Evolutionary conservation across 2,888 invertebrate genomes (phyloP), one percentile per base, ranked within the genome.

Genomic region (Macropis europaea): DNA sequence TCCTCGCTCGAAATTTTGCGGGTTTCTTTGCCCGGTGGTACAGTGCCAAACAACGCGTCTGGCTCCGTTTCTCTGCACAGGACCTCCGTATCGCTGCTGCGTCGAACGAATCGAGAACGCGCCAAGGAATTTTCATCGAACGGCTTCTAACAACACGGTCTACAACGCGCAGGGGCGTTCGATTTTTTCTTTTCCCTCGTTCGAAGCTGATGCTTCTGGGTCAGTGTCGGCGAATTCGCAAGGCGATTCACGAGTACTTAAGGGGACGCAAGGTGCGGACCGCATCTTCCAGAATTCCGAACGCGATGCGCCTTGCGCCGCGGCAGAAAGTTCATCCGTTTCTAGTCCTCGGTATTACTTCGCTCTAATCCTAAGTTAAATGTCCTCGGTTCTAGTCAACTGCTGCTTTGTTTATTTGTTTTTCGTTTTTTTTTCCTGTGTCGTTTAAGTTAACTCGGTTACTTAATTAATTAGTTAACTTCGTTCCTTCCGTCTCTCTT

Each of bases 281-380:
- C 52, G 34, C 19, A 50, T 54, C 63, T 63, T 67, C 52, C 56
- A 73, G 32, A 50, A 59, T 32, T 61, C 54, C 32, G n/a, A n/a
- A n/a, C 26, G 26, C 43, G 48, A 30, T n/a, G 5, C 17, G 22
- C 54, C 63, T 7, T 43, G 30, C 5, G 32, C 47, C 32, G 30
- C 40, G 43, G 19, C 56, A 28, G 17, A 43, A 53, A 24, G 57
- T 43, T 53, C 30, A 36, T 43, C 56, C 42, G 36, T 77, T 80
- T 83, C 84, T 83, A 83, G 83, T 83, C 84, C 56, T 66, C 56
- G 67, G 68, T 73, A 73, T 67, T 74, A 60, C 34, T 22, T 72
- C n/a, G n/a, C n/a, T n/a, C 59, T 53, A 56, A 53, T 53, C 6
- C 22, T 69, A 69, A 64, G 68, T 66, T 43, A 6, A 22, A 48